Evolutionary conservation across 1,140 invertebrate genomes (phyloP).

Genomic region (Leptinotarsa lineolata): DNA sequence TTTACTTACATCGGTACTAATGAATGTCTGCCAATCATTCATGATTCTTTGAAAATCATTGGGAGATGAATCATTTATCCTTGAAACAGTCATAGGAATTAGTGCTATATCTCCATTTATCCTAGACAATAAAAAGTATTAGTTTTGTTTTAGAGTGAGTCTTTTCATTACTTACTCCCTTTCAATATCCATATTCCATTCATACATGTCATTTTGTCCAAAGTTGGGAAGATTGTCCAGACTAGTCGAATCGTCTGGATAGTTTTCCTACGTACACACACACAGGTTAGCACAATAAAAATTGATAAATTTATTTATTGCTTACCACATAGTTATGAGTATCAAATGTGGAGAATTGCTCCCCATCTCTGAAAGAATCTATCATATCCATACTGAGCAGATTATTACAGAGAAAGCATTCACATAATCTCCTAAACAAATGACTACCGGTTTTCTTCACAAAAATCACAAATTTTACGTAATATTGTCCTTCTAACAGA

Average conservation of each 20-base stretch:
- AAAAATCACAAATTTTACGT: conserved; percentile 15
- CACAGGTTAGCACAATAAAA: conserved; percentile 10
- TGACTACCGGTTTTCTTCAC: background rate
- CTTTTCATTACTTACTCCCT: conserved; percentile 25
- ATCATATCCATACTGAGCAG: conserved; percentile 26
- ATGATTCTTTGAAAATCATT: conserved; percentile 24
- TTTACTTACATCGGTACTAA: conserved; percentile 24
- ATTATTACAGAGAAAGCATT: background rate
- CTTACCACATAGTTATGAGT: conserved; percentile 28
- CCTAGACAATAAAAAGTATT: conserved; percentile 25
- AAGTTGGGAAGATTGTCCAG: conserved; percentile 18
- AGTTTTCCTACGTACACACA: conserved; percentile 24
- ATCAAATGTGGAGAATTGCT: conserved; percentile 30
- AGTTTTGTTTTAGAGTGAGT: background rate
- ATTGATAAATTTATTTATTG: background rate
- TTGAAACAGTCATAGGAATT: conserved; percentile 20
- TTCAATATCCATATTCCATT: conserved; percentile 27
- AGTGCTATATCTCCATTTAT: conserved; percentile 28
- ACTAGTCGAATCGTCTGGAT: conserved; percentile 25
- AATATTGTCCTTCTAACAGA: conserved; percentile 1
- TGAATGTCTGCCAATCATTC: conserved; percentile 21
- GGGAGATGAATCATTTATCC: conserved; percentile 12
- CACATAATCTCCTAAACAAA: background rate
- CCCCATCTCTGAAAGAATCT: conserved; percentile 23
- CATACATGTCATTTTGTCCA: conserved; percentile 25